Evolutionary conservation across 2,113 vertebrate genomes (phyloP).

Genomic region (Sialia sialis): DNA sequence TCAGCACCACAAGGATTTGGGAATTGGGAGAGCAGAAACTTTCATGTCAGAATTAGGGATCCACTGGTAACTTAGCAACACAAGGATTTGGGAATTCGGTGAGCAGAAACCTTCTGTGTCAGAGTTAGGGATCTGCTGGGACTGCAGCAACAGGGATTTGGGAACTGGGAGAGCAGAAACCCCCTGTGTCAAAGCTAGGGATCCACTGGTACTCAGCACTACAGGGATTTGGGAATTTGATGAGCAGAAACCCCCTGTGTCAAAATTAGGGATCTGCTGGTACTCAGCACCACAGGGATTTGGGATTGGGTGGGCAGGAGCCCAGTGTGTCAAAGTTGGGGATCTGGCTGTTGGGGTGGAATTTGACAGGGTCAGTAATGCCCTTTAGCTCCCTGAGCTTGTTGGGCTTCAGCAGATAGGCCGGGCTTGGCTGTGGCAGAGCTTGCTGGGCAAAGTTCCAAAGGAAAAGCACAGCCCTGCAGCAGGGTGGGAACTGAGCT

Average conservation of each 20-base stretch:
- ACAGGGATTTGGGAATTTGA: slow-evolving; percentile 73
- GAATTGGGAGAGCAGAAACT: not conserved
- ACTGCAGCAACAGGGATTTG: not conserved
- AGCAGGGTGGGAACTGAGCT: not conserved
- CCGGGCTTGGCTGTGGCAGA: not conserved
- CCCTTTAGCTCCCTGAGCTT: not conserved
- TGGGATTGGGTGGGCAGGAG: slow-evolving; percentile 70
- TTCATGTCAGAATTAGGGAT: not conserved
- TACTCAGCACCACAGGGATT: slow-evolving; percentile 70
- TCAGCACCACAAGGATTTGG: not conserved
- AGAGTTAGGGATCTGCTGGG: not conserved
- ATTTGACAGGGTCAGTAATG: not conserved
- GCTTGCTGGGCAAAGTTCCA: not conserved
- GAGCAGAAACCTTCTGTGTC: not conserved
- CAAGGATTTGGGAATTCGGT: not conserved
- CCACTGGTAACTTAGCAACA: too few relatives aligned
- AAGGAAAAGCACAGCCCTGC: not conserved
- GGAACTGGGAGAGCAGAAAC: too few relatives aligned
- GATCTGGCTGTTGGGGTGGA: not conserved
- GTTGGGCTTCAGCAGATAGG: not conserved
- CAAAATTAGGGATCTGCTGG: not conserved
- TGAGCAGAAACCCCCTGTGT: slow-evolving; percentile 17
- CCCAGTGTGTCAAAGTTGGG: not conserved
- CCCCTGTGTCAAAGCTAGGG: too few relatives aligned
- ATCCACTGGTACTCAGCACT: not conserved